Evolutionary conservation across 2,888 invertebrate genomes (phyloP).

Genomic region (Petrolisthes manimaculis): DNA sequence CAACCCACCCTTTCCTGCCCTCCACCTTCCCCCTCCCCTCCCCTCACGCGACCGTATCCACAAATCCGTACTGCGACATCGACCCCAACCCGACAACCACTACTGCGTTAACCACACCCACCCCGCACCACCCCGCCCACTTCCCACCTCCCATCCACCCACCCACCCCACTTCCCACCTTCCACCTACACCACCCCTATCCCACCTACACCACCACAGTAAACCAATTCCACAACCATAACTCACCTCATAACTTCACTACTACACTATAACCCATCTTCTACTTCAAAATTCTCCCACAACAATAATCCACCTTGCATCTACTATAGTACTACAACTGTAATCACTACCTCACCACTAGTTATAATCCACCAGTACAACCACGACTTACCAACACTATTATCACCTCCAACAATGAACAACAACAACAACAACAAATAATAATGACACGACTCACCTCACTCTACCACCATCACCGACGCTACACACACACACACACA

Average conservation of each 20-base stretch:
- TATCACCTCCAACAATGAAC: neutral
- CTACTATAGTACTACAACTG: neutral
- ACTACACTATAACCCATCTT: neutral
- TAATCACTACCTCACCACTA: neutral
- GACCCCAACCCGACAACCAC: neutral
- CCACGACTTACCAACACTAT: neutral
- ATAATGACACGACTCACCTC: neutral
- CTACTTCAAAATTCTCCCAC: neutral
- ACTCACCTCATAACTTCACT: neutral
- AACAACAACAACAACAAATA: neutral
- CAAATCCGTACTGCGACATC: constrained; percentile 8
- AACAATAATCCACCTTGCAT: neutral
- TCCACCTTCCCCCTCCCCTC: neutral
- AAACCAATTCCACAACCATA: neutral
- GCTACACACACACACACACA: neutral
- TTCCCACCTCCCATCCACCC: neutral
- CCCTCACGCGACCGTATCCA: neutral
- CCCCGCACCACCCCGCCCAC: neutral
- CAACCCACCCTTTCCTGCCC: neutral
- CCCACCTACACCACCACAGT: neutral
- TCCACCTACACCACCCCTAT: neutral
- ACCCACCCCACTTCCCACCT: neutral
- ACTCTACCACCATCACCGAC: neutral
- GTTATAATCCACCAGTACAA: neutral
- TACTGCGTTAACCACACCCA: neutral